Evolutionary conservation across 2,113 vertebrate genomes (phyloP).

Genomic region (Siniperca knerii): DNA sequence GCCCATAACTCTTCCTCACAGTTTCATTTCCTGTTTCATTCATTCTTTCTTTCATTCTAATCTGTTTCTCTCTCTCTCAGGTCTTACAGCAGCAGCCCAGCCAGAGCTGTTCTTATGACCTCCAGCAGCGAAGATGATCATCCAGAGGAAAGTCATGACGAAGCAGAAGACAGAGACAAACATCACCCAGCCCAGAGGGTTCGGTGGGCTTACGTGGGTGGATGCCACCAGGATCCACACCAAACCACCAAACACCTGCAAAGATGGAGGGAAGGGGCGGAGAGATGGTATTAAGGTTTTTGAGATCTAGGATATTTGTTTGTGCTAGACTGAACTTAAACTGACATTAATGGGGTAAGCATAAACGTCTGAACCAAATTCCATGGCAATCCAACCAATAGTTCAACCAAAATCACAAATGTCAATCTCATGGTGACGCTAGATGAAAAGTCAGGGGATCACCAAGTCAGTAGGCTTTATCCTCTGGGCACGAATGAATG

Average conservation of each 20-base stretch:
- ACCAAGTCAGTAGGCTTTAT: too few relatives aligned
- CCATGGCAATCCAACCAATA: neutral
- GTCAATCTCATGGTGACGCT: neutral
- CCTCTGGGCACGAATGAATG: too few relatives aligned
- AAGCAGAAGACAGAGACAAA: constrained; percentile 90
- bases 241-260: constrained; percentile 87
- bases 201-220: constrained; percentile 54
- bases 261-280: neutral
- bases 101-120: constrained; percentile 73
- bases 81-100: constrained; percentile 87
- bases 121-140: constrained; percentile 80
- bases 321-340: neutral
- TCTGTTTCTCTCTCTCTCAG: neutral
- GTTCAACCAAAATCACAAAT: neutral
- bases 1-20: neutral
- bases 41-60: neutral
- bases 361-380: neutral
- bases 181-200: constrained; percentile 89
- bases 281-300: neutral
- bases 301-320: neutral
- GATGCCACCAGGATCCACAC: constrained; percentile 89
- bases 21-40: accelerated
- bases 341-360: neutral
- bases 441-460: neutral
- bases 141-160: constrained; percentile 82